Conservation (phyloP, 2,888 invertebrate genomes). For the Hoplodrina blanda region DNA sequence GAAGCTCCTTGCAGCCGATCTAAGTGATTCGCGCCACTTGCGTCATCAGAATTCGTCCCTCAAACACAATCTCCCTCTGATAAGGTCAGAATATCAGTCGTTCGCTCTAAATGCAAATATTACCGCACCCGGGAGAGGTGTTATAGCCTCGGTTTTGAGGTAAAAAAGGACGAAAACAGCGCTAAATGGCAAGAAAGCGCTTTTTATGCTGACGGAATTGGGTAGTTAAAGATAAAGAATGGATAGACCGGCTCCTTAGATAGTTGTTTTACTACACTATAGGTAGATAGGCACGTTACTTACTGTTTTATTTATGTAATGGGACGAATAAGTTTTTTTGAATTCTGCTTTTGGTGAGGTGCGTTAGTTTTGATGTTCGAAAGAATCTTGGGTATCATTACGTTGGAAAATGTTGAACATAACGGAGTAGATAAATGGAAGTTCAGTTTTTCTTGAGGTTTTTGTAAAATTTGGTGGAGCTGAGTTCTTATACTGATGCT, state of each 20-base stretch:
- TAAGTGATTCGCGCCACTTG: constrained; percentile 75
- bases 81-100: constrained; percentile 89
- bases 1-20: constrained; percentile 64
- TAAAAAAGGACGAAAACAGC: constrained; percentile 88
- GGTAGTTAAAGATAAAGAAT: constrained; percentile 87
- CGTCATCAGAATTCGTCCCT: constrained; percentile 84
- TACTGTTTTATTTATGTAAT: constrained; percentile 65
- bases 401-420: constrained; percentile 3
- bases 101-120: constrained; percentile 90
- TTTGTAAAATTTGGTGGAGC: neutral
- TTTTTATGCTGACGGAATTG: constrained; percentile 86
- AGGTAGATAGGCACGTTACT: constrained; percentile 62
- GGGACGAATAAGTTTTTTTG: constrained; percentile 52
- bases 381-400: constrained; percentile 26
- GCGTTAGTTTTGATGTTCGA: constrained; percentile 50
- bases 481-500: neutral
- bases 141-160: constrained; percentile 87
- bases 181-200: constrained; percentile 87
- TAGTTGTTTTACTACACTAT: constrained; percentile 71
- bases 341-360: constrained; percentile 36
- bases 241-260: constrained; percentile 80
- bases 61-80: constrained; percentile 87
- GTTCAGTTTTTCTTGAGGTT: constrained; percentile 9
- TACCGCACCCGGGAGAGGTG: constrained; percentile 88
- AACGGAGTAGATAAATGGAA: constrained; percentile 40